Evolutionary conservation across 2,113 vertebrate species (phyloP), one percentile per base, ranked within the genome.

Genomic region (Dipodomys ordii): DNA sequence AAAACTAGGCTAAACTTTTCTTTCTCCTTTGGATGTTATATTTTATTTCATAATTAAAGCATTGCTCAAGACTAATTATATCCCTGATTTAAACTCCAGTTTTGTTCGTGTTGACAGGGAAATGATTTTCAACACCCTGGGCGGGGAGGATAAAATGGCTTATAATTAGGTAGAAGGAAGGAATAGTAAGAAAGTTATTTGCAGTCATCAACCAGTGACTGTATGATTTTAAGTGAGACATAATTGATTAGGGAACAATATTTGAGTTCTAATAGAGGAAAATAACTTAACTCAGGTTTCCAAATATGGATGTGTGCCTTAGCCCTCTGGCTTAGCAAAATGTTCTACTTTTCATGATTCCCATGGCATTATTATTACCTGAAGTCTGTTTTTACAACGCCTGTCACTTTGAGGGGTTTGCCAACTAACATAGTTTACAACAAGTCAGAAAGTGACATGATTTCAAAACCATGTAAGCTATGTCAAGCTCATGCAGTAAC

Each of bases 151-250:
- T 90, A 79, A 89, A 96, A 95, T 65, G 25, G 79, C 83, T 97
- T 97, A 93, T 97, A 97, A 90, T 95, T 95, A 94, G 87, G 27
- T 93, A 96, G 88, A 96, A 97, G 90, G 83, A 97, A 97, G 93
- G 97, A 97, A 98, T 97, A 95, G 96, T 87, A 88, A 95, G 83
- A 91, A 96, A 97, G 82, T 96, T 96, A 94, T 96, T 93, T 93
- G 94, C 84, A 95, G 53, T 62, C 83, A 77, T 94, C 91, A 95
- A 68, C 67, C 83, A 96, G 97, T 93, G 96, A 96, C 79, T 92
- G 39, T 30, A 69, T 87, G 94, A 73, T 64, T 94, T 81, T 90
- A 49, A 76, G 9, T 79, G 6, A 72, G 60, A 83, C 83, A 64
- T 46, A 60, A 94, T 62, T 39, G 35, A 32, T 7, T 39, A 74